Conservation (phyloP, 1,140 invertebrate species). For the Formica selysi region DNA sequence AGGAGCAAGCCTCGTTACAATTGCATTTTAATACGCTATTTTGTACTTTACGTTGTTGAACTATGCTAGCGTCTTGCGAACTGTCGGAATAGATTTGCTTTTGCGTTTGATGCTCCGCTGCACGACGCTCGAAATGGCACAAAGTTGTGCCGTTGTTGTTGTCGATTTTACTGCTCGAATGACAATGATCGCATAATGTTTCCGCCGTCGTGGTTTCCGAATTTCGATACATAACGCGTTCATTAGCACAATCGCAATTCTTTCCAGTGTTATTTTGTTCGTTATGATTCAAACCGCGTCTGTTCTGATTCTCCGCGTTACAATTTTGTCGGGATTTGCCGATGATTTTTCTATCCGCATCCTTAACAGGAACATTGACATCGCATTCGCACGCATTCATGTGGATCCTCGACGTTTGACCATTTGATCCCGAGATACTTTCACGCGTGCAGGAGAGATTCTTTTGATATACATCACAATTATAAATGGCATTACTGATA, state of each 20-base stretch:
- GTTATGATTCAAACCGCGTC: conserved; percentile 14
- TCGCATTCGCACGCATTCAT: conserved; percentile 44
- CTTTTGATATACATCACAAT: conserved; percentile 54
- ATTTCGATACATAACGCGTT: conserved; percentile 67
- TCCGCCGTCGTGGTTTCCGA: neutral
- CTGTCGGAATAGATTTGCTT: conserved; percentile 22
- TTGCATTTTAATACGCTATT: conserved; percentile 65
- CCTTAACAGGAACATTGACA: neutral
- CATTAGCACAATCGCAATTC: conserved; percentile 63
- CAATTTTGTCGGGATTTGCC: conserved; percentile 44
- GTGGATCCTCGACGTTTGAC: conserved; percentile 8
- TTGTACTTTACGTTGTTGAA: conserved; percentile 69
- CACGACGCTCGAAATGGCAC: neutral
- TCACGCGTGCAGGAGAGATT: conserved; percentile 13
- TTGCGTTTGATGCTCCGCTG: conserved; percentile 39
- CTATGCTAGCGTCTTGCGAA: conserved; percentile 8
- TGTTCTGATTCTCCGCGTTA: conserved; percentile 11
- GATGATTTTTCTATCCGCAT: conserved; percentile 20
- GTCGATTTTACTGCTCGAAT: conserved; percentile 19
- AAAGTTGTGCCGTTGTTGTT: neutral
- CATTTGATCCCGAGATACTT: neutral
- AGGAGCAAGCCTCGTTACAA: conserved; percentile 74
- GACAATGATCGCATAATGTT: conserved; percentile 25
- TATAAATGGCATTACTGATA: neutral
- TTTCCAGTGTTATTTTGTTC: conserved; percentile 45